phyloP scores from a whole-genome alignment of 2,797 vertebrate species.

The Darevskia mixta region DNA sequence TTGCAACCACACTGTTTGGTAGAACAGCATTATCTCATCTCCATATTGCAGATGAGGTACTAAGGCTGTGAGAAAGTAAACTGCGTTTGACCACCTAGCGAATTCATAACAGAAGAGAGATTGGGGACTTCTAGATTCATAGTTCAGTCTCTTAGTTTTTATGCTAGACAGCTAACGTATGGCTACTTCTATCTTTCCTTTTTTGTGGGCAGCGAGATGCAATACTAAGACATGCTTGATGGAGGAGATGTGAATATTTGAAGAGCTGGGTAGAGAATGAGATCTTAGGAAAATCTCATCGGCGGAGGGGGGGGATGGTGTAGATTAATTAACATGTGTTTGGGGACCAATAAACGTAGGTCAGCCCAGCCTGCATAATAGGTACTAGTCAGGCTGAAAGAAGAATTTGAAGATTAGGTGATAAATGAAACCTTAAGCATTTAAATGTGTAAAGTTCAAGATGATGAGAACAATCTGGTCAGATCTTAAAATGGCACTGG shows the following conservation, averaged over 20 bases:
- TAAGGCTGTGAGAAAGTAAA: not conserved
- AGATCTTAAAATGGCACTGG: constrained; percentile 6
- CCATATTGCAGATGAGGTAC: not conserved
- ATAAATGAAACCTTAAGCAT: constrained; percentile 22
- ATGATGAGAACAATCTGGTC: constrained; percentile 18
- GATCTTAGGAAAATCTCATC: not conserved
- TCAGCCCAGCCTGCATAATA: not conserved
- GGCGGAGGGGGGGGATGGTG: not conserved
- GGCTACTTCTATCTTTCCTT: not conserved
- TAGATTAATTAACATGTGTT: constrained; percentile 2
- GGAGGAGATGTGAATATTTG: not conserved
- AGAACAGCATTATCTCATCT: not conserved
- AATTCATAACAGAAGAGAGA: not conserved
- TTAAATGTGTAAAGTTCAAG: constrained; percentile 15
- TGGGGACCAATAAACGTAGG: constrained; percentile 8
- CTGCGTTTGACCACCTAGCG: not conserved
- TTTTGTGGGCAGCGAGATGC: no score
- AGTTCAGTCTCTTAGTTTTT: not conserved
- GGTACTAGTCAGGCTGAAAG: not conserved
- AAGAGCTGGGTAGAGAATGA: not conserved
- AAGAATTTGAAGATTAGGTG: constrained; percentile 12
- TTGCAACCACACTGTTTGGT: not conserved
- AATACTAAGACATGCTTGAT: not conserved
- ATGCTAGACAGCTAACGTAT: not conserved
- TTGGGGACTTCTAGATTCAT: not conserved